Conservation (phyloP, 2,888 invertebrate genomes). For the Hyalella azteca region DNA sequence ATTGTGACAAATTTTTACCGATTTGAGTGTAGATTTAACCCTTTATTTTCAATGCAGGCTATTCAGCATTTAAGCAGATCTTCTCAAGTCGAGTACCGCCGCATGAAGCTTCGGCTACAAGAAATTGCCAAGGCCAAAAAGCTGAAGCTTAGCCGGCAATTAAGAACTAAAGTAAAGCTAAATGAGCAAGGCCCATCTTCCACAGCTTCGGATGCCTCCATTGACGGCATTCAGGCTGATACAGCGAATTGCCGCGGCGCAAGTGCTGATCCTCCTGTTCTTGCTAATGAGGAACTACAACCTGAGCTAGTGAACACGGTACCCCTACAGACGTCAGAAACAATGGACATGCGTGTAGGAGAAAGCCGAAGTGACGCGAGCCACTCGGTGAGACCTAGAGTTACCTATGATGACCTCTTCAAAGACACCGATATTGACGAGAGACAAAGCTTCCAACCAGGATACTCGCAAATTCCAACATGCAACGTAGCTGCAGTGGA, state of each 20-base stretch:
- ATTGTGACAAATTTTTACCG: background rate
- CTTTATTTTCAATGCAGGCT: background rate
- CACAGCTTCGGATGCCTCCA: background rate
- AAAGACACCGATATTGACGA: constrained; percentile 15
- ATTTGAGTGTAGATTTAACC: background rate
- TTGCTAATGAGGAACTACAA: background rate
- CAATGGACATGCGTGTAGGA: background rate
- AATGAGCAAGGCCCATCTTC: background rate
- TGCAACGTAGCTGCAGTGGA: background rate
- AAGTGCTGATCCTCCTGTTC: background rate
- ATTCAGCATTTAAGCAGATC: constrained; percentile 6
- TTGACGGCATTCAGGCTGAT: background rate
- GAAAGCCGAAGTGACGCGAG: background rate
- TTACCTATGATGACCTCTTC: background rate
- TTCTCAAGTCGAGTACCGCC: background rate
- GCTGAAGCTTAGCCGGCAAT: background rate
- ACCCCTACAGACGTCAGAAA: background rate
- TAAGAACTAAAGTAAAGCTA: background rate
- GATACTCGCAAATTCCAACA: background rate
- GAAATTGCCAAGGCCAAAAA: background rate
- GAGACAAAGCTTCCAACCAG: background rate
- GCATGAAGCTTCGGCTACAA: background rate
- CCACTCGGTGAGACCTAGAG: background rate
- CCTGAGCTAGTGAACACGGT: background rate
- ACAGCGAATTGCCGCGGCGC: background rate